Percentiles rank a stretch among this genome's conserved stretches.
Evolutionary conservation across 2,113 vertebrate genomes (phyloP).

Genomic region (Bettongia penicillata): DNA sequence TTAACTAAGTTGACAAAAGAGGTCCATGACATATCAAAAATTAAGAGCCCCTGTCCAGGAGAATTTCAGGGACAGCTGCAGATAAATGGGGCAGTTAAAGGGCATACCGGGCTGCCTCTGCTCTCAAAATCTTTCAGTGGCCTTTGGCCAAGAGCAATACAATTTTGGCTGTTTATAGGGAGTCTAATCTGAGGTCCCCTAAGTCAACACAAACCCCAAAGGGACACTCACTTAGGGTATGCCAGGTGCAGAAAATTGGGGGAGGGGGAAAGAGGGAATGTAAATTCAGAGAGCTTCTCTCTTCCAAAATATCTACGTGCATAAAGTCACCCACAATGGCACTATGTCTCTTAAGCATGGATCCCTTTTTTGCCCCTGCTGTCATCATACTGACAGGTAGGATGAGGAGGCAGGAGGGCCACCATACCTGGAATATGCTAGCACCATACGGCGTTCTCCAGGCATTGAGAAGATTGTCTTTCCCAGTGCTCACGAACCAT

Average conservation of each 20-base stretch:
- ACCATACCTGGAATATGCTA: constrained; percentile 97
- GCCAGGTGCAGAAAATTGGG: not conserved
- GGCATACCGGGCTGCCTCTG: too few species aligned
- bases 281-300: not conserved
- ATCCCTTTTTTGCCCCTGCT: not conserved
- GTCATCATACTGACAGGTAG: not conserved
- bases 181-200: not conserved
- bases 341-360: not conserved
- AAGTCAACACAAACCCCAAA: not conserved
- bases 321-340: rapidly evolving
- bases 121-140: not conserved
- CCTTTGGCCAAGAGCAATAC: not conserved
- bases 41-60: not conserved
- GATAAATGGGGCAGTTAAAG: not conserved
- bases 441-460: constrained; percentile 98
- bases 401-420: not conserved
- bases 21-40: not conserved
- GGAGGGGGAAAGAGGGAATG: not conserved
- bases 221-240: not conserved
- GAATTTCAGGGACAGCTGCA: not conserved
- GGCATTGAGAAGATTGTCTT: constrained; percentile 98
- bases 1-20: not conserved
- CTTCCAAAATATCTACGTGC: not conserved
- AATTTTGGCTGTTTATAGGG: not conserved
- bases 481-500: constrained; percentile 99